Conservation (phyloP, 1,140 invertebrate genomes). For the Diorhabda sublineata region DNA sequence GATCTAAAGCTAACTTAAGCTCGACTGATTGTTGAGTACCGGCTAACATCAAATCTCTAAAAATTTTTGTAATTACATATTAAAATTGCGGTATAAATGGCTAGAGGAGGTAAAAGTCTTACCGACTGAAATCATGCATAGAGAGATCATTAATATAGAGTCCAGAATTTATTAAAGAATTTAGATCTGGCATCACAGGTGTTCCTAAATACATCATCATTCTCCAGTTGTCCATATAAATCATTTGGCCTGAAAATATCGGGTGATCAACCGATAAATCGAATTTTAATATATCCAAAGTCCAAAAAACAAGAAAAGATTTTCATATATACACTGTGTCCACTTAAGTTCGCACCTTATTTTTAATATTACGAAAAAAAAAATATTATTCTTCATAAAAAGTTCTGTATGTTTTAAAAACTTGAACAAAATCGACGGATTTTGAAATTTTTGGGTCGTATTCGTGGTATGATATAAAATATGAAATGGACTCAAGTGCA, state of each 20-base stretch:
- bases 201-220: conserved; percentile 96
- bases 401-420: no score
- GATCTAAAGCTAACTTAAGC: conserved; percentile 89
- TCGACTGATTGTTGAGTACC: conserved; percentile 97
- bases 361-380: no score
- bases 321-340: no score
- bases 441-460: no score
- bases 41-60: conserved; percentile 89
- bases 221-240: conserved; percentile 96
- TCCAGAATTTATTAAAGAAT: conserved; percentile 81
- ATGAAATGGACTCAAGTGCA: no score
- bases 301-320: no score
- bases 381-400: no score
- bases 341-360: no score
- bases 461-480: no score
- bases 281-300: no score
- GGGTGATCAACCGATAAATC: background rate
- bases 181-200: conserved; percentile 90
- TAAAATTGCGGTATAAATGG: no score
- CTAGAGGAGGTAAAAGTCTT: conserved; percentile 22
- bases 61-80: background rate
- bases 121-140: conserved; percentile 96
- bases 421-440: no score
- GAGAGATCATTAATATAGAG: conserved; percentile 96
- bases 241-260: conserved; percentile 80